Base-by-base conservation (phyloP, 2,797 vertebrate species). In the Acanthurus leucopareius region DNA sequence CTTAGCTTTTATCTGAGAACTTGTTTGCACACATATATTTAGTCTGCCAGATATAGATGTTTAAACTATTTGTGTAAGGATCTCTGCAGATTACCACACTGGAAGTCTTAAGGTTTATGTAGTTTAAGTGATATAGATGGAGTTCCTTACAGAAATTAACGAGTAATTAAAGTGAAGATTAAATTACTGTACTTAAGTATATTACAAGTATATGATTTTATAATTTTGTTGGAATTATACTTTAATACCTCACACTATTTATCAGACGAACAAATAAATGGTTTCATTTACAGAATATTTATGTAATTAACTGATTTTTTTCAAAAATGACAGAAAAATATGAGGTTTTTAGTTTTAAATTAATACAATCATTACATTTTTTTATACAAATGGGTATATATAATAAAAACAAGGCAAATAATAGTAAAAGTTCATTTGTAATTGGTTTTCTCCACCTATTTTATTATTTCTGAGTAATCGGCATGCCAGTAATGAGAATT, bases 21-120 rank as follows among this genome's bases (percentile, higher is more conserved):
- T 56, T 45, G 63, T 22, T 51, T 25, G 28, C 61, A 51, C 3
- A 42, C 28, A 51, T 42, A 17, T 40, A 9, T 60, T 42, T 22
- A 59, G 38, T 80, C 20, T 14, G 52, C 45, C n/a, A 69, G 32
- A 22, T 38, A 44, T 32, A 42, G 14, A 42, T 53, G 40, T 42
- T 42, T 42, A 42, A 42, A 42, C 40, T 42, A 14, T 63, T 25
- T 64, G 15, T 51, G 10, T 3, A 20, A 7, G 5, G 51, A 44
- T 63, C 53, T 61, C 38, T 20, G 5, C 16, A 54, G 15, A 48
- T 14, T 17, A 3, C 25, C 2, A 2, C 38, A 20, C 10, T 22
- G 51, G 10, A 22, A 4, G 25, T 47, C 8, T 63, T 10, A 2
- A 16, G 45, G 19, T 17, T 11, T 47, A 38, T 10, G 56, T 16